Evolutionary conservation across 2,888 invertebrate genomes (phyloP).

Genomic region (Ceraclea dissimilis): DNA sequence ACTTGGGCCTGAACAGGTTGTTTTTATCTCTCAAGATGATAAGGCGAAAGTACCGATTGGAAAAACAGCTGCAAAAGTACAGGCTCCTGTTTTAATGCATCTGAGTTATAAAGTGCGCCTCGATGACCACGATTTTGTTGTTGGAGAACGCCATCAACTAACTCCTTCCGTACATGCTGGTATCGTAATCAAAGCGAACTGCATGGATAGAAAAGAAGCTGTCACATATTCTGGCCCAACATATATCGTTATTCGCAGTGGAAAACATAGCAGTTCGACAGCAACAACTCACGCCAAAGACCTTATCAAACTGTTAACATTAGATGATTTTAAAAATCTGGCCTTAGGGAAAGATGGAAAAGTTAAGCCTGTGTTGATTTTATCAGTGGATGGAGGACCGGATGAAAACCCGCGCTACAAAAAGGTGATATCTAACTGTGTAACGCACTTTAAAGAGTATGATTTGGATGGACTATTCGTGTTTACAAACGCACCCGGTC

Average conservation of each 20-base stretch:
- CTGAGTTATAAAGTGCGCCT: background rate
- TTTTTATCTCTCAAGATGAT: background rate
- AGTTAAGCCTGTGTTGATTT: background rate
- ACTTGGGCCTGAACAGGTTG: background rate
- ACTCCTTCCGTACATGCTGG: background rate
- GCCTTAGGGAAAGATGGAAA: background rate
- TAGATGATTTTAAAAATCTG: background rate
- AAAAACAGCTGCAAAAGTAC: background rate
- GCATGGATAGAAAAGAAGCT: background rate
- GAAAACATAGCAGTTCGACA: background rate
- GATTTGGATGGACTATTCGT: slow-evolving; percentile 28
- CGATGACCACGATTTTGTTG: background rate
- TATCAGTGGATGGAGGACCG: background rate
- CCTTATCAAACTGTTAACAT: background rate
- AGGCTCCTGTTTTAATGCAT: background rate
- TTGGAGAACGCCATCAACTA: background rate
- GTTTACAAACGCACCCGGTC: slow-evolving; percentile 32
- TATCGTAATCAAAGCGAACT: background rate
- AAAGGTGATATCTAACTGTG: background rate
- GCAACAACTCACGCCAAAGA: background rate
- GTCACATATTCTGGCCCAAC: background rate
- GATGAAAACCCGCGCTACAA: slow-evolving; percentile 1
- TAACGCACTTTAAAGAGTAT: background rate
- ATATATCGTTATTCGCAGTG: background rate
- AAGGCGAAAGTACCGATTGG: background rate